Base-by-base conservation (phyloP, 2,797 vertebrate genomes). In the Carcharodon carcharias region DNA sequence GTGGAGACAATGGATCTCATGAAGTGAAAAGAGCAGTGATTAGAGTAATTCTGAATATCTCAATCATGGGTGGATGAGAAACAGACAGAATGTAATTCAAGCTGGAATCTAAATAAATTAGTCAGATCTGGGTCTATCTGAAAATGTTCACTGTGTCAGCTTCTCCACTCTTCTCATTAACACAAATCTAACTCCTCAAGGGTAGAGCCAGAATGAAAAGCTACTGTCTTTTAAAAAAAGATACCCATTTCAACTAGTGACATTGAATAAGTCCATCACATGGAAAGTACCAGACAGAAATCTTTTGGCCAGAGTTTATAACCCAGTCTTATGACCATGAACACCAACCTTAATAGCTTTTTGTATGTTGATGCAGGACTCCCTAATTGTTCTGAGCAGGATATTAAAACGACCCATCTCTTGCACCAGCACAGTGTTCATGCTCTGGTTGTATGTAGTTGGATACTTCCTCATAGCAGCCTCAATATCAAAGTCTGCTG, bases 351-450 rank as follows among this genome's bases (percentile, higher is more conserved):
- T 99, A 96, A 99, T 98, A 96, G 99, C 99, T 97, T 98, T 99
- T 97, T 99, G 98, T 92, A 99, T 98, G 97, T 98, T 98, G 93
- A 97, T 3, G 45, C 98, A 99, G 0, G 99, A 99, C 8, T 98
- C 97, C 40, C 98, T 97, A 96, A 99, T 97, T 95, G 98, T 98
- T 82, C 97, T 69, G 94, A 99, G 97, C 96, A 99, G 96, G 96
- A 98, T 98, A 97, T 99, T 99, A 97, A 99, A 99, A 96, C 98
- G 98, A 0, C 99, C 98, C 99, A 99, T 99, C 97, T 99, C 99
- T 96, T 99, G 99, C 96, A 98, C 98, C 96, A 99, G 98, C 45
- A 99, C 99, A 0, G 99, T 99, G 97, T 99, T 99, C 99, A 99
- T 99, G 97, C 99, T 99, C 97, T 99, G 98, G 6, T 97, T 97